Percentiles rank a stretch among this genome's conserved stretches.
These are phyloP conservation scores for Melipona beecheii DNA, from an alignment of 2,888 invertebrate species.

Conservation along the genomic window DNA sequence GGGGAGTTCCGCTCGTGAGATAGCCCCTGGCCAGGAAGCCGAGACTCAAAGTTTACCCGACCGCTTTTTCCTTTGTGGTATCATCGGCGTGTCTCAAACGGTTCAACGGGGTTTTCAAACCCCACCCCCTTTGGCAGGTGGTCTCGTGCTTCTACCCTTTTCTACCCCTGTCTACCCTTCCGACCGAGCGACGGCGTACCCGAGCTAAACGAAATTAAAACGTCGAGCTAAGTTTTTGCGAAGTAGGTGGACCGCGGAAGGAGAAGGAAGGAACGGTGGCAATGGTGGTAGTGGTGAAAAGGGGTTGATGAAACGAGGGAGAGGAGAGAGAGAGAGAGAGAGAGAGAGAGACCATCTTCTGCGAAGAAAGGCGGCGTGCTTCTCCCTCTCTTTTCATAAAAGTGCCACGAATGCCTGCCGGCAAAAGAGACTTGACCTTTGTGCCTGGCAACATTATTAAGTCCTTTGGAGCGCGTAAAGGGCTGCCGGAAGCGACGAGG, in stretches of 20 bases:
- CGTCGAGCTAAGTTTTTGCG: conserved; percentile 75
- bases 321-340: neutral
- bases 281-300: neutral
- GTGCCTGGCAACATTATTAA: conserved; percentile 80
- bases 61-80: conserved; percentile 70
- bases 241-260: conserved; percentile 41
- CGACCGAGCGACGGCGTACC: conserved; percentile 27
- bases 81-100: conserved; percentile 68
- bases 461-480: conserved; percentile 74
- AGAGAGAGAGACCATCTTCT: no score
- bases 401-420: conserved; percentile 70
- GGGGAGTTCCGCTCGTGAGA: conserved; percentile 40
- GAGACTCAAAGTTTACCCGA: conserved; percentile 72
- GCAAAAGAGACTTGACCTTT: conserved; percentile 79
- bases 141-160: conserved; percentile 23
- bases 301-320: conserved; percentile 26
- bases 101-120: conserved; percentile 49
- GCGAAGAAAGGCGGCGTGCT: neutral
- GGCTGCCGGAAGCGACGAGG: conserved; percentile 58
- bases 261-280: conserved; percentile 3
- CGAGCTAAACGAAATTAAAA: conserved; percentile 81
- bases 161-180: conserved; percentile 20
- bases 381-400: conserved; percentile 59
- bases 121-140: neutral
- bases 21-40: conserved; percentile 62